These are phyloP conservation scores for Drosophila pectinifera DNA, from an alignment of 1,140 invertebrate genomes.

Conservation along the genomic window DNA sequence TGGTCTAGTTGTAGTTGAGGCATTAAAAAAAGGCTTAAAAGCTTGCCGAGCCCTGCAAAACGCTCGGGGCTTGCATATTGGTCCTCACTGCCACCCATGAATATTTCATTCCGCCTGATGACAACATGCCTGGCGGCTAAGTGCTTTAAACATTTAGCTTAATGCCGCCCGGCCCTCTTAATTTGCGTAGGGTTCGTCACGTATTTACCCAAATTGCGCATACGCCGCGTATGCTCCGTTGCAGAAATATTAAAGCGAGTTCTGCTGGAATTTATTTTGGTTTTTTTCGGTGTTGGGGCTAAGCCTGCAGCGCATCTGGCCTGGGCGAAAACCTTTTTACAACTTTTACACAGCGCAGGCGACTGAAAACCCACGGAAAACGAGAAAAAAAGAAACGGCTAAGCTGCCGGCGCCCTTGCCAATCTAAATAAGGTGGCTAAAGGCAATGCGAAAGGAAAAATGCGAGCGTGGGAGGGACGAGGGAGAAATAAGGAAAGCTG, in stretches of 20 bases:
- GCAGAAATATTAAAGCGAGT: slow-evolving; percentile 64
- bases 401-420: slow-evolving; percentile 47
- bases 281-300: background rate
- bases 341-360: slow-evolving; percentile 63
- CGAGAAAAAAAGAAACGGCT: slow-evolving; percentile 44
- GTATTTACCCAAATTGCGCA: slow-evolving; percentile 77
- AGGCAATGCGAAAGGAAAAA: slow-evolving; percentile 41
- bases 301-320: slow-evolving; percentile 65
- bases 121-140: slow-evolving; percentile 65
- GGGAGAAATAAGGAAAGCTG: slow-evolving; percentile 45
- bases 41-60: slow-evolving; percentile 54
- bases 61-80: slow-evolving; percentile 28
- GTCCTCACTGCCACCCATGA: slow-evolving; percentile 39
- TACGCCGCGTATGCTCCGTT: slow-evolving; percentile 54
- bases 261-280: slow-evolving; percentile 27
- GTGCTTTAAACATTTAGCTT: slow-evolving; percentile 79
- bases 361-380: background rate
- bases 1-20: slow-evolving; percentile 69
- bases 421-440: slow-evolving; percentile 72
- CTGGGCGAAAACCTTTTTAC: slow-evolving; percentile 71
- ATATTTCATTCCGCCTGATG: slow-evolving; percentile 63
- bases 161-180: slow-evolving; percentile 61
- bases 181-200: slow-evolving; percentile 63
- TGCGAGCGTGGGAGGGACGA: slow-evolving; percentile 12
- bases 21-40: slow-evolving; percentile 79